Base-by-base conservation (phyloP, 2,113 vertebrate genomes). In the Silurus glanis region DNA sequence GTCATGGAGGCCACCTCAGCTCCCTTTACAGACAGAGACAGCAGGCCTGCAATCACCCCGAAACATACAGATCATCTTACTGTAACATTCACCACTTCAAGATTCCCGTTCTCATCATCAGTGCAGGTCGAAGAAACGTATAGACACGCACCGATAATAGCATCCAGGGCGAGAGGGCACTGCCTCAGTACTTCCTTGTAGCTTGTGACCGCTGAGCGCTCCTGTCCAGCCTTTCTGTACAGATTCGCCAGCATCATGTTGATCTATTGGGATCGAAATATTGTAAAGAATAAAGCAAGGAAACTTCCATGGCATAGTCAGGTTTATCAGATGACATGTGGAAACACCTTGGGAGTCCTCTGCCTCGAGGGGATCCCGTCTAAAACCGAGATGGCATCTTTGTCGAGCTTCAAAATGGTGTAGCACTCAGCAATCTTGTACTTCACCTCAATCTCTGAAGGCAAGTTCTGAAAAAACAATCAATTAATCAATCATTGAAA, bases 381-480 rank as follows among this genome's bases (percentile, higher is more conserved):
- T 2, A 99, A 96, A 89, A 99, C 96, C 51, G 98, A 97, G 49
- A 99, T 98, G 53, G 98, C 98, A 91, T 99, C 97, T 95, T 99
- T 99, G 91, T 99, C 98, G 91, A 99, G 95, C 90, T 99, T 99
- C 88, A 99, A 89, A 94, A 98, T 98, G 4, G 97, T 99, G 55
- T 99, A 99, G 83, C 98, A 99, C 87, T 99, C 98, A 49, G 98
- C 97, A 92, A 99, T 99, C 93, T 99, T 99, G 91, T 99, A 99
- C 88, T 99, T 99, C 14, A 99, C 97, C 93, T 99, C 98, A 85
- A 99, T 99, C 94, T 99, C 98, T 84, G 98, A 99, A 0, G 98
- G 98, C 84, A 99, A 94, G 92, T 97, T 97, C 98, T 99, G 86
- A 61, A 90, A 92, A 0, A 61, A 91, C 37, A 37, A 92, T 62